Evolutionary conservation across 2,888 invertebrate species (phyloP).

Genomic region (Steinernema carpocapsae): DNA sequence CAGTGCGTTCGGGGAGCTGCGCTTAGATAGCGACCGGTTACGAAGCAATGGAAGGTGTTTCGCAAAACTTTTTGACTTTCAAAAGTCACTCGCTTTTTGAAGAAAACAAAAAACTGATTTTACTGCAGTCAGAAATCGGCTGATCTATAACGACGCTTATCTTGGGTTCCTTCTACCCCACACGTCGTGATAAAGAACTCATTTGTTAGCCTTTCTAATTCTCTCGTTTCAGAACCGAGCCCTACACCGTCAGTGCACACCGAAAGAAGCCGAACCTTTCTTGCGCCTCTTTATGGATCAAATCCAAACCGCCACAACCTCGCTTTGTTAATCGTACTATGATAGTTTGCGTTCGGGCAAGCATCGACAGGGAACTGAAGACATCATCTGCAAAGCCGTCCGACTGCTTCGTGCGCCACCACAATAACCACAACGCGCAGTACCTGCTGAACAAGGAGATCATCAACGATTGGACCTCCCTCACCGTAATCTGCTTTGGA

Average conservation of each 20-base stretch:
- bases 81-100: no score
- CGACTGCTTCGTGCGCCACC: constrained; percentile 13
- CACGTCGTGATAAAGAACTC: neutral
- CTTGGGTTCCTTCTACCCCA: no score
- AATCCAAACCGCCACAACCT: neutral
- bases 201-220: neutral
- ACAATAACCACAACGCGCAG: no score
- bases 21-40: no score
- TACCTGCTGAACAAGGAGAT: constrained; percentile 36
- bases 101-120: no score
- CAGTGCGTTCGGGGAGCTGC: neutral
- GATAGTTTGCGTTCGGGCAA: constrained; percentile 31
- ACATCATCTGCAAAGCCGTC: constrained; percentile 19
- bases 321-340: constrained; percentile 32
- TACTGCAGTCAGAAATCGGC: no score
- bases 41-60: no score
- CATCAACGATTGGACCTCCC: constrained; percentile 59
- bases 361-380: constrained; percentile 27
- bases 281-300: neutral
- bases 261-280: neutral
- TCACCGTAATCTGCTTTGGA: constrained; percentile 65
- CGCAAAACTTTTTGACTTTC: no score
- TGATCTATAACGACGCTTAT: no score
- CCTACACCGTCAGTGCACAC: neutral
- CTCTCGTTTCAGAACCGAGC: neutral